Percentiles rank a stretch among this genome's conserved stretches.
phyloP scores from a whole-genome alignment of 2,888 invertebrate species.

The Papilio gigon region DNA sequence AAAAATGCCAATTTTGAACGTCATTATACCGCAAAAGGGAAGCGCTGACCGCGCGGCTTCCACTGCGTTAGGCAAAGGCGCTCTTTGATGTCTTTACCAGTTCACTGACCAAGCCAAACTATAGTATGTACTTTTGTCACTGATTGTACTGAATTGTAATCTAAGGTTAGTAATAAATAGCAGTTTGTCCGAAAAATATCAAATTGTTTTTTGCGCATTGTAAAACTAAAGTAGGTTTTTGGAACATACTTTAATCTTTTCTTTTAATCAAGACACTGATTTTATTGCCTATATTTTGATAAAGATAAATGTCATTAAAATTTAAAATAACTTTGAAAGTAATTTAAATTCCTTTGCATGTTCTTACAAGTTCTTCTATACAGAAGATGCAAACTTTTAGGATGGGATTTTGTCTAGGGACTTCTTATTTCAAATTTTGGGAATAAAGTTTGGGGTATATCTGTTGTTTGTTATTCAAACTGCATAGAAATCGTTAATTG shows the following conservation, averaged over 20 bases:
- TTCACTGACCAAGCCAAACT: constrained; percentile 27
- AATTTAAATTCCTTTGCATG: no score
- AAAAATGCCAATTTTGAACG: constrained; percentile 72
- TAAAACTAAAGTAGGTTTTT: no score
- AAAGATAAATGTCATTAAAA: no score
- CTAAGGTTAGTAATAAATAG: background rate
- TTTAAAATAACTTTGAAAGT: no score
- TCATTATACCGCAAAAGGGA: constrained; percentile 58
- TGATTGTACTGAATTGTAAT: background rate
- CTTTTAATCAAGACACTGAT: no score
- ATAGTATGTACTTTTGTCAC: background rate
- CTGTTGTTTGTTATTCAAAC: background rate
- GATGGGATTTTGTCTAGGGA: no score
- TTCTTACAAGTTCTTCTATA: background rate
- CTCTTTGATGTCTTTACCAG: constrained; percentile 61
- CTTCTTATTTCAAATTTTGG: background rate
- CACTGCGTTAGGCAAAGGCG: constrained; percentile 61
- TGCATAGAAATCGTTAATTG: background rate
- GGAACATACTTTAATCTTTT: no score
- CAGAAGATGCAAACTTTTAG: background rate
- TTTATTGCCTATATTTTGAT: no score
- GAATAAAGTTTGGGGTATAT: background rate
- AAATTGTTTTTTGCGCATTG: no score
- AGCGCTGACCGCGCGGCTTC: constrained; percentile 68
- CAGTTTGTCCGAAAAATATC: no score